Evolutionary conservation across 2,113 vertebrate species (phyloP).

Genomic region (Nyctereutes procyonoides): DNA sequence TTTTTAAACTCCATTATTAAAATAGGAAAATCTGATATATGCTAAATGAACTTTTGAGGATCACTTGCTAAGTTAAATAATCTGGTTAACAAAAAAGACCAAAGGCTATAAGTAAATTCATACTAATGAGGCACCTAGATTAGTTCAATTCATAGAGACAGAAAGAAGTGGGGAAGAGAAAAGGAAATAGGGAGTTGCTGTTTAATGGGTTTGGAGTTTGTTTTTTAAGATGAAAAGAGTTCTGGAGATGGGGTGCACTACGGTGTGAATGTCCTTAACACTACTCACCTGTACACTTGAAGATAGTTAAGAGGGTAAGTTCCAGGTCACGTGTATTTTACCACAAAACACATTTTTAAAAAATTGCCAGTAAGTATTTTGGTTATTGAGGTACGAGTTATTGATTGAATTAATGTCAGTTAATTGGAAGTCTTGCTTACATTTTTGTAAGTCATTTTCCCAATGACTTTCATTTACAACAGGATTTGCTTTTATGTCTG

Average conservation of each 20-base stretch:
- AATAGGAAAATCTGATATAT: not conserved
- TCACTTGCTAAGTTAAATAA: not conserved
- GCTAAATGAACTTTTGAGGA: not conserved
- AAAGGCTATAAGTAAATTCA: not conserved
- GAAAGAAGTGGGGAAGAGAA: not conserved
- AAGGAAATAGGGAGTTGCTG: not conserved
- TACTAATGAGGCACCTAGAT: not conserved
- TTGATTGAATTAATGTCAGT: slow-evolving; percentile 34
- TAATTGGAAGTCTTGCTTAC: slow-evolving; percentile 2
- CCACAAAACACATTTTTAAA: not conserved
- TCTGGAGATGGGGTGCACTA: not conserved
- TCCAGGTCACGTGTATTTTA: not conserved
- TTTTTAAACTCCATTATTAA: not conserved
- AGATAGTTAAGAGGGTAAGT: not conserved
- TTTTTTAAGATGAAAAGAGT: not conserved
- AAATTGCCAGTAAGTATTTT: not conserved
- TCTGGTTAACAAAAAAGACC: not conserved
- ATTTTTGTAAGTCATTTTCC: not conserved
- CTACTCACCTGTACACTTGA: not conserved
- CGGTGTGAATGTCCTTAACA: not conserved
- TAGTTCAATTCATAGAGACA: not conserved
- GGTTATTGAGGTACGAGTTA: not conserved
- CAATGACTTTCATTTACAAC: not conserved
- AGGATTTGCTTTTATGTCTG: not conserved
- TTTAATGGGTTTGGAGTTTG: not conserved